Evolutionary conservation across 2,797 vertebrate genomes (phyloP), one percentile per base, ranked within the genome.

Genomic region (Synaphobranchus kaupii): DNA sequence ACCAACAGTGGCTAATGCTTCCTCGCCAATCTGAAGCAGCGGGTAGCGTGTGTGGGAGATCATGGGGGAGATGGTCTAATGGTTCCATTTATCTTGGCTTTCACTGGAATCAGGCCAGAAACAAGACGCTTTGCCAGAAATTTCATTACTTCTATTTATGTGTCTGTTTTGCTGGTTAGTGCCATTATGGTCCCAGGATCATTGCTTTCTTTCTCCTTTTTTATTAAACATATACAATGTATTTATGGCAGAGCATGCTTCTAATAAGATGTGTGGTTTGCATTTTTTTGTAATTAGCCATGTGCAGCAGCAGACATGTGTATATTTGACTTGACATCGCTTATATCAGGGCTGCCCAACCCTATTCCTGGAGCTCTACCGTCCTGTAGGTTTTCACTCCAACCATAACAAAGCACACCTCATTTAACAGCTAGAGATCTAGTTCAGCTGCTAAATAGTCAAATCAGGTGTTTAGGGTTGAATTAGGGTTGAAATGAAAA

Each of bases 221-320:
- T n/a, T 54, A 28, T 25, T 9, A 22, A 83, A 73, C 5, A 34
- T 25, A 80, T 80, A 48, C 48, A 47, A 80, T 80, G 60, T 71
- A 82, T 80, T 80, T 80, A 80, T 48, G 6, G 44, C 44, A 80
- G 89, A 89, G 90, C 90, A 89, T 87, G 91, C 91, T 89, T 93
- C 93, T 93, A 93, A 93, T 92, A 92, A 92, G 91, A 92, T 91
- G 93, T 92, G 90, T 92, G 89, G 89, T 92, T 89, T 88, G 90
- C 88, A 89, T 88, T 89, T 92, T 92, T 39, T 39, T 93, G 89
- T 92, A 91, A 94, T 94, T 93, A 94, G 91, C 90, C 91, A 91
- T 90, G 92, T 28, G 76, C 87, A 89, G 86, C 90, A 89, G 86
- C 87, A 17, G 39, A 84, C 92, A 90, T 90, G 93, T 91, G 91